Conservation (phyloP, 2,797 vertebrate species). For the Numenius phaeopus region DNA sequence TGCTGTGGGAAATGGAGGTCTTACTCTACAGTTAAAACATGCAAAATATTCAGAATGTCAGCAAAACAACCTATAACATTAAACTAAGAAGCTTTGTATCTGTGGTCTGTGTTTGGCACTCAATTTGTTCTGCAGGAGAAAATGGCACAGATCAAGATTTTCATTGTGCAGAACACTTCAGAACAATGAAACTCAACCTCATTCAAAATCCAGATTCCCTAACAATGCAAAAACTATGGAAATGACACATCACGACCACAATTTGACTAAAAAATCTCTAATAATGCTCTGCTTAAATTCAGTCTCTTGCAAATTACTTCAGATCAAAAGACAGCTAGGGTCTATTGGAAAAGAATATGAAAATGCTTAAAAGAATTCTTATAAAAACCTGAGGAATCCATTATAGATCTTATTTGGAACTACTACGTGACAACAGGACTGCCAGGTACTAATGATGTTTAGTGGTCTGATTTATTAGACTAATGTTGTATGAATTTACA, state of each 20-base stretch:
- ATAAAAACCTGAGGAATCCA: background rate
- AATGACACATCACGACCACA: background rate
- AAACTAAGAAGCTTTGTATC: background rate
- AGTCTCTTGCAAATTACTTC: background rate
- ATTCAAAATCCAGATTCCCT: conserved; percentile 2
- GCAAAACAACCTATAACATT: background rate
- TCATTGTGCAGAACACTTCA: background rate
- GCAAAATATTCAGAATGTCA: background rate
- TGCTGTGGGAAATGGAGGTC: background rate
- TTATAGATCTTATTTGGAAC: background rate
- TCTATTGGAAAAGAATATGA: background rate
- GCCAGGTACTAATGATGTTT: background rate
- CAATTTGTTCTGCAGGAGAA: background rate
- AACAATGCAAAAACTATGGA: background rate
- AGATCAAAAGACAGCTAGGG: background rate
- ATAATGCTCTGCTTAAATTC: background rate
- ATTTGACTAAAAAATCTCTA: background rate
- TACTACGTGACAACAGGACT: background rate
- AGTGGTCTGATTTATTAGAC: background rate
- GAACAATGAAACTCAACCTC: background rate
- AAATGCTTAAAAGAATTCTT: background rate
- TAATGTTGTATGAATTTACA: background rate
- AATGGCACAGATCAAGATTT: background rate
- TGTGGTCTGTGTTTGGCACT: background rate
- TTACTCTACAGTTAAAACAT: background rate